Conservation (phyloP, 2,113 vertebrate genomes). For the Alexandromys fortis region DNA sequence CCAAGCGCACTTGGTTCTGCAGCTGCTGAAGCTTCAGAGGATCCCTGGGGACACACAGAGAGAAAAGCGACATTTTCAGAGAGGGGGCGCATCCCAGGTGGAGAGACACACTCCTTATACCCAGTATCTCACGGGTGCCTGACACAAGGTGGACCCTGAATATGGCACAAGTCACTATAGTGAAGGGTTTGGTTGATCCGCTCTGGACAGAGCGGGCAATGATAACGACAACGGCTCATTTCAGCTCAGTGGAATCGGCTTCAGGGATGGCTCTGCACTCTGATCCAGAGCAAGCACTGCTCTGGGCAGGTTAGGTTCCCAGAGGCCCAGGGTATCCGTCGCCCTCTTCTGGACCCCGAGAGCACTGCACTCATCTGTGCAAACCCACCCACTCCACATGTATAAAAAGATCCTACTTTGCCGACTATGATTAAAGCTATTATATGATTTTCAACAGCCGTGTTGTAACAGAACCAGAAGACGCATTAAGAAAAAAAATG, state of each 20-base stretch:
- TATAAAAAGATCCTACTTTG: background rate
- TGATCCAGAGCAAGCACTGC: background rate
- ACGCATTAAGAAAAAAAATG: background rate
- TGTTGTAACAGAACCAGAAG: constrained; percentile 28
- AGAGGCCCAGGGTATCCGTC: background rate
- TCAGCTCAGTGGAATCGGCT: background rate
- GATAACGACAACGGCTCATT: background rate
- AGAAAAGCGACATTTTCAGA: constrained; percentile 69
- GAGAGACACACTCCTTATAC: rapidly evolving
- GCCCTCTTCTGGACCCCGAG: background rate
- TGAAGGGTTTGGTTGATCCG: background rate
- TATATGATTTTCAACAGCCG: background rate
- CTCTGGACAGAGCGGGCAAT: background rate
- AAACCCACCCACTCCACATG: background rate
- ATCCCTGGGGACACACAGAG: constrained; percentile 87
- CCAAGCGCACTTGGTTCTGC: constrained; percentile 94
- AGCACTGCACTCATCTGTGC: background rate
- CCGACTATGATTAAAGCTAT: background rate
- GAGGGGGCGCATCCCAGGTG: background rate
- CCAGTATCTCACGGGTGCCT: background rate
- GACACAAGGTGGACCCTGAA: rapidly evolving
- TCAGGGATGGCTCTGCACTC: rapidly evolving
- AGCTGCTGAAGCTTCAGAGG: constrained; percentile 94
- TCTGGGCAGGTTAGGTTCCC: background rate
- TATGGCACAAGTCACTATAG: background rate